Conservation (phyloP, 2,113 vertebrate genomes). For the Ochotona princeps region DNA sequence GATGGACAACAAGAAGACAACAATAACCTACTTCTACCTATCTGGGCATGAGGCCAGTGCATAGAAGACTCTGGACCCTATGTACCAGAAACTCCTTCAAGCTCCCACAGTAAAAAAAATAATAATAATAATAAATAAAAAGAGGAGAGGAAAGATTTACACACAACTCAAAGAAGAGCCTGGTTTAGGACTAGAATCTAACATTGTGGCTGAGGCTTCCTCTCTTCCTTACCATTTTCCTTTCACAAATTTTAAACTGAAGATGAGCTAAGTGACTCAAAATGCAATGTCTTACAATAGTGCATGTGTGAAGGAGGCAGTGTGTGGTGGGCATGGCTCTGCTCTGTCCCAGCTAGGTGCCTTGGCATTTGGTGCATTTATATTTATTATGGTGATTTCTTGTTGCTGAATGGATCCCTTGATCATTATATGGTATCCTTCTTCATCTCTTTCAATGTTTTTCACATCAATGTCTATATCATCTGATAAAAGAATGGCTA, state of each 20-base stretch:
- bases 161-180: no score
- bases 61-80: neutral
- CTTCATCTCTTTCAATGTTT: no score
- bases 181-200: rapidly evolving
- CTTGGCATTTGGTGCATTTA: neutral
- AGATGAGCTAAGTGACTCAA: neutral
- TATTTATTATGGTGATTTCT: no score
- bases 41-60: neutral
- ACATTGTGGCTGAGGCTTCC: rapidly evolving
- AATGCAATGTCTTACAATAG: neutral
- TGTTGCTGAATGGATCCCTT: no score
- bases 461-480: no score
- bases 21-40: rapidly evolving
- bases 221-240: neutral
- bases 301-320: rapidly evolving
- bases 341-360: neutral
- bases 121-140: no score
- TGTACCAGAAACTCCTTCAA: neutral
- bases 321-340: neutral
- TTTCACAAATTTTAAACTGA: neutral
- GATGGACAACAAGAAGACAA: neutral
- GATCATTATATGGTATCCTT: no score
- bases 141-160: no score
- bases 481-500: no score
- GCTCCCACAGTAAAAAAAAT: no score